These are phyloP conservation scores for Melolontha melolontha DNA, from an alignment of 2,888 invertebrate genomes.

Conservation along the genomic window DNA sequence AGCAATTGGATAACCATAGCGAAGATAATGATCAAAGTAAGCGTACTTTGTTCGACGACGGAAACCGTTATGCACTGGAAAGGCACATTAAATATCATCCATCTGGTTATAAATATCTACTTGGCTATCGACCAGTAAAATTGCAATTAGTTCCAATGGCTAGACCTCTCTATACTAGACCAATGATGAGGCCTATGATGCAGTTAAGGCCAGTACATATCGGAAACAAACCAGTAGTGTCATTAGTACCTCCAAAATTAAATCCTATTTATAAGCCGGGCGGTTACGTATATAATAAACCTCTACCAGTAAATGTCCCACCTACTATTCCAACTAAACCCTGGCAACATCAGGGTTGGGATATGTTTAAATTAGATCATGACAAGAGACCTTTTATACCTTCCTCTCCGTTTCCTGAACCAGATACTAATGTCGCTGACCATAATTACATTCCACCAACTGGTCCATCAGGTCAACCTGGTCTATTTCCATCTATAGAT, in stretches of 20 bases:
- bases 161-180: constrained; percentile 33
- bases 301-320: constrained; percentile 41
- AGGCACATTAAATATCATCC: constrained; percentile 40
- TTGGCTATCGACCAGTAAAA: constrained; percentile 42
- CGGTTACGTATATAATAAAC: constrained; percentile 20
- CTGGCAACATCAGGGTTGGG: constrained; percentile 43
- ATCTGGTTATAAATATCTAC: constrained; percentile 39
- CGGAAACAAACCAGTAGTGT: constrained; percentile 35
- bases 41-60: constrained; percentile 38
- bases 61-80: constrained; percentile 39
- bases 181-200: constrained; percentile 11
- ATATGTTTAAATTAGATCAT: constrained; percentile 22
- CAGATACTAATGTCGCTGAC: constrained; percentile 15
- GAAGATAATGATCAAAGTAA: constrained; percentile 43
- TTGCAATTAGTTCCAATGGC: constrained; percentile 40
- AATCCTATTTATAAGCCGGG: constrained; percentile 38
- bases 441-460: constrained; percentile 12
- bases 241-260: constrained; percentile 41
- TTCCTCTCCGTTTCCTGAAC: constrained; percentile 39
- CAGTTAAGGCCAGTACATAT: constrained; percentile 28
- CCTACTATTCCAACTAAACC: constrained; percentile 37
- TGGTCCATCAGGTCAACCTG: constrained; percentile 9
- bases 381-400: constrained; percentile 38
- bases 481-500: constrained; percentile 21
- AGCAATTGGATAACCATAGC: constrained; percentile 31